Percentiles rank a stretch among this genome's conserved stretches.
Evolutionary conservation across 2,797 vertebrate species (phyloP).

Genomic region (Galago senegalensis): DNA sequence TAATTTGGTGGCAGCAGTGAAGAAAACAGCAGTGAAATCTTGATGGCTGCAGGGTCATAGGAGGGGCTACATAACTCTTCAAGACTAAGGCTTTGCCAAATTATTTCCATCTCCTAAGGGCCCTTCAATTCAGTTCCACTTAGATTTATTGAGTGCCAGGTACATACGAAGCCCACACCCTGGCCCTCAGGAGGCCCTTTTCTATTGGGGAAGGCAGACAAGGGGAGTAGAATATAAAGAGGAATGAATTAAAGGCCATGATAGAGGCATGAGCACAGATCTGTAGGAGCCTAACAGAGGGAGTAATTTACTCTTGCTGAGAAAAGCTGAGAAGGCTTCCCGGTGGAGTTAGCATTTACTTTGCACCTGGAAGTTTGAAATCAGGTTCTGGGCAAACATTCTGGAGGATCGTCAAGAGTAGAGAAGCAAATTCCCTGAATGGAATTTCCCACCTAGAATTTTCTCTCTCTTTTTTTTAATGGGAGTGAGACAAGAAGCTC

Average conservation of each 20-base stretch:
- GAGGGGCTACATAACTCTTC: slow-evolving; percentile 47
- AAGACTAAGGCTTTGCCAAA: slow-evolving; percentile 18
- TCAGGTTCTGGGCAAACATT: slow-evolving; percentile 23
- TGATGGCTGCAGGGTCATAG: slow-evolving; percentile 17
- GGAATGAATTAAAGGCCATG: neutral
- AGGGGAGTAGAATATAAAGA: neutral
- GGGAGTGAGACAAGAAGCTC: slow-evolving; percentile 28
- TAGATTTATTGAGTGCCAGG: slow-evolving; percentile 54
- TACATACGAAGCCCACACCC: slow-evolving; percentile 21
- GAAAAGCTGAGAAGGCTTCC: neutral
- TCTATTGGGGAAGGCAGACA: neutral
- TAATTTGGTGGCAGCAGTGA: slow-evolving; percentile 57
- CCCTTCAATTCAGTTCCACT: neutral
- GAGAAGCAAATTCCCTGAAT: slow-evolving; percentile 8
- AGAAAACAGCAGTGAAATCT: slow-evolving; percentile 63
- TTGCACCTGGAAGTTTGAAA: slow-evolving; percentile 54
- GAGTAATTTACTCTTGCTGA: neutral
- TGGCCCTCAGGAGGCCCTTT: neutral
- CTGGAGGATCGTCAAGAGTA: neutral
- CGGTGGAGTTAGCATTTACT: slow-evolving; percentile 1
- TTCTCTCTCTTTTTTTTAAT: neutral
- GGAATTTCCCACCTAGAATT: slow-evolving; percentile 32
- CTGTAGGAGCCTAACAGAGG: neutral
- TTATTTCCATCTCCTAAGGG: slow-evolving; percentile 50
- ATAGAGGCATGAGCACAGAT: neutral